Evolutionary conservation across 2,113 vertebrate genomes (phyloP).

Genomic region (Tyto alba): DNA sequence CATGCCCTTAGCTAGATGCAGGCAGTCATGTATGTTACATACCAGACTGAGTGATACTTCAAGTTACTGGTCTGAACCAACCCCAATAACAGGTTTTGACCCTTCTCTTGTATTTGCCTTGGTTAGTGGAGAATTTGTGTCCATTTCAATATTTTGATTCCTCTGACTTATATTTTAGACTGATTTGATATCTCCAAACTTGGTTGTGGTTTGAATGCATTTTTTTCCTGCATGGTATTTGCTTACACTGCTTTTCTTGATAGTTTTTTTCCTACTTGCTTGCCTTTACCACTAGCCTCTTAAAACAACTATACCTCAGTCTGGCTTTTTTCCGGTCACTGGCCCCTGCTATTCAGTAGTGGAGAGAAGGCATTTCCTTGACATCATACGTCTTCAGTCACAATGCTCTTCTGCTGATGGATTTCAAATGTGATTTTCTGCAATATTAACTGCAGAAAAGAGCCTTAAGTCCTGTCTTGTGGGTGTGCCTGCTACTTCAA

Average conservation of each 20-base stretch:
- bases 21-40: not conserved
- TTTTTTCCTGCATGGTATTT: not conserved
- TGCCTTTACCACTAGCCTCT: not conserved
- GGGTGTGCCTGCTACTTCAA: not conserved
- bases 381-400: not conserved
- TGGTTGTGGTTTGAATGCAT: not conserved
- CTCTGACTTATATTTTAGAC: not conserved
- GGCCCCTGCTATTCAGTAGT: not conserved
- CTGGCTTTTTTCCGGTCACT: not conserved
- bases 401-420: not conserved
- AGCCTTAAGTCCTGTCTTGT: not conserved
- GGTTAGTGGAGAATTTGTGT: not conserved
- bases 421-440: conserved; percentile 14
- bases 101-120: not conserved
- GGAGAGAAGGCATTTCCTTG: not conserved
- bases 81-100: not conserved
- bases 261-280: not conserved
- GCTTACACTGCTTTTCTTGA: not conserved
- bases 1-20: not conserved
- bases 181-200: not conserved
- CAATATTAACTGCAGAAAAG: not conserved
- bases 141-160: not conserved
- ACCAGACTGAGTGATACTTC: not conserved
- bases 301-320: not conserved
- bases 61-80: not conserved